A percentile compares a stretch with the other conserved stretches of the same genome.
Conservation (phyloP, 2,888 invertebrate genomes). For the Drosophila kambysellisi region DNA sequence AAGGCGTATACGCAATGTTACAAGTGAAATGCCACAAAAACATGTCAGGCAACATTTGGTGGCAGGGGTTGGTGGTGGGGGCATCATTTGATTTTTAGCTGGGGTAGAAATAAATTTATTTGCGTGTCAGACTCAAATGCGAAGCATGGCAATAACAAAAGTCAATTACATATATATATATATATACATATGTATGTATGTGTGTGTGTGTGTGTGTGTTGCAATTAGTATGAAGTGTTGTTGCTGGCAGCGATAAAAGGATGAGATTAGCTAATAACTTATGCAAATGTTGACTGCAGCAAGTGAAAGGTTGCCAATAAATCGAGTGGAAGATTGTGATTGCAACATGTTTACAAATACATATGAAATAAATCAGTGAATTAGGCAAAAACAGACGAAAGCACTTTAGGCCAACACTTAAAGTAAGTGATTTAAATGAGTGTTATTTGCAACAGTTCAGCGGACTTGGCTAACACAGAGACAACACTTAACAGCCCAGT, state of each 20-base stretch:
- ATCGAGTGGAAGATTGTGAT: constrained; percentile 33
- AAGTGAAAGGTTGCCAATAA: constrained; percentile 40
- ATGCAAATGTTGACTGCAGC: constrained; percentile 47
- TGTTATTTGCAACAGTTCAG: not conserved
- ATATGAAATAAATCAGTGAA: constrained; percentile 35
- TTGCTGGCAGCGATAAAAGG: constrained; percentile 20
- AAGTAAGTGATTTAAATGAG: not conserved
- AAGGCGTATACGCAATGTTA: constrained; percentile 62
- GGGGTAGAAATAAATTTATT: constrained; percentile 61
- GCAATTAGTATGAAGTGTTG: constrained; percentile 63
- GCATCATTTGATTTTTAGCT: constrained; percentile 35
- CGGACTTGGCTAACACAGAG: not conserved
- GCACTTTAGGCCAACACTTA: constrained; percentile 6
- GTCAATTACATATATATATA: not conserved
- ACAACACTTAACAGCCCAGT: not conserved
- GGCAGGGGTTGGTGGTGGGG: not conserved
- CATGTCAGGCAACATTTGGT: constrained; percentile 1
- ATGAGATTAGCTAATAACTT: constrained; percentile 53
- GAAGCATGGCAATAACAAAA: constrained; percentile 61
- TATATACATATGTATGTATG: not conserved
- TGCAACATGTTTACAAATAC: constrained; percentile 16
- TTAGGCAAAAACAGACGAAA: constrained; percentile 13
- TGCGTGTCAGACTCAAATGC: constrained; percentile 68
- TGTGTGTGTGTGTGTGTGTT: constrained; percentile 47
- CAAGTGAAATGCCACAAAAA: constrained; percentile 22